Percentiles rank a stretch among this genome's conserved stretches.
These are phyloP conservation scores for Heterodera carotae DNA, from an alignment of 1,140 invertebrate genomes.

Conservation along the genomic window DNA sequence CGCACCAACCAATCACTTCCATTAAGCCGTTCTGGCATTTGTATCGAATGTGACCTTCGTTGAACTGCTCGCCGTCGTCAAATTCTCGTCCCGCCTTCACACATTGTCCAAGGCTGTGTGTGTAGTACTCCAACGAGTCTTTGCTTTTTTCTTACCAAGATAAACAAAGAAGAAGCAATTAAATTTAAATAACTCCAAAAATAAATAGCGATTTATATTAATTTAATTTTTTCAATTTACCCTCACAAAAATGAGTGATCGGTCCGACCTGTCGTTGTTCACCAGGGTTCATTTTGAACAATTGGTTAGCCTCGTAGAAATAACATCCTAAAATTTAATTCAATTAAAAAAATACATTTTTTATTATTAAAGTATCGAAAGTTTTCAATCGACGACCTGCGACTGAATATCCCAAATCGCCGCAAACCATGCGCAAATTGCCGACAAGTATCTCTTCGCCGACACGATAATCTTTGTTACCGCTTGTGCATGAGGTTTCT, in stretches of 20 bases:
- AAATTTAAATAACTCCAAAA: background rate
- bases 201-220: background rate
- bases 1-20: constrained; percentile 17
- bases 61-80: constrained; percentile 53
- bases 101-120: constrained; percentile 34
- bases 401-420: constrained; percentile 48
- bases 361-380: background rate
- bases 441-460: constrained; percentile 52
- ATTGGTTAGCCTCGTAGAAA: constrained; percentile 23
- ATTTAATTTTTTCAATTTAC: constrained; percentile 26
- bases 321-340: constrained; percentile 39
- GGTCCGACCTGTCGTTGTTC: constrained; percentile 47
- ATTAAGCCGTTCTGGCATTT: constrained; percentile 35
- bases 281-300: constrained; percentile 33
- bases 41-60: constrained; percentile 52
- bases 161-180: no score
- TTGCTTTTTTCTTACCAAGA: constrained; percentile 25
- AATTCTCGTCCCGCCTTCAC: constrained; percentile 49
- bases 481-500: constrained; percentile 40
- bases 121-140: constrained; percentile 42
- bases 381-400: constrained; percentile 34
- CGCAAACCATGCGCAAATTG: constrained; percentile 47
- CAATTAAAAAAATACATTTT: constrained; percentile 3
- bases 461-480: constrained; percentile 52
- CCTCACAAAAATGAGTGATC: constrained; percentile 46